phyloP scores from a whole-genome alignment of 1,140 invertebrate species.

The Ephestia elutella region DNA sequence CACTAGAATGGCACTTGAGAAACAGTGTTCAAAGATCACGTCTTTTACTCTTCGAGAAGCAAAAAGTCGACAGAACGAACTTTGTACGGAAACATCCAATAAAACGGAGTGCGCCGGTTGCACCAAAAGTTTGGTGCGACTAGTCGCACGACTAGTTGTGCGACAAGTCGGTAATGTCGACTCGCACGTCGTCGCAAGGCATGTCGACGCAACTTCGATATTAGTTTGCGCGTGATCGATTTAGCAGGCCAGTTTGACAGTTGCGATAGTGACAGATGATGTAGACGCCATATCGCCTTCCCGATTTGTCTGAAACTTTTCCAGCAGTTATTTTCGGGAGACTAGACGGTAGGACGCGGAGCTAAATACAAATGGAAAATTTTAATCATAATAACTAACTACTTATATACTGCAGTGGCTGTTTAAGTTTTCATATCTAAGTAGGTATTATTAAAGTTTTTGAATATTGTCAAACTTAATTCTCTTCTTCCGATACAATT shows the following conservation, averaged over 20 bases:
- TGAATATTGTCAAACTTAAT: too few species aligned
- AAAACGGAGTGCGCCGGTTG: conserved; percentile 41
- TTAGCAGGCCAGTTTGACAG: conserved; percentile 60
- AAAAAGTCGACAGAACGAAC: conserved; percentile 39
- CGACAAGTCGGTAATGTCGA: background rate
- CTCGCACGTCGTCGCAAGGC: conserved; percentile 30
- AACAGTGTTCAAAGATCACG: conserved; percentile 33
- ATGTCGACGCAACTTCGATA: conserved; percentile 61
- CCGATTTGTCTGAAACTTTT: conserved; percentile 61
- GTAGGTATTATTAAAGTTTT: too few species aligned
- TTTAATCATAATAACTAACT: background rate
- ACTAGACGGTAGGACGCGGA: background rate
- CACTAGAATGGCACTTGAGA: conserved; percentile 10
- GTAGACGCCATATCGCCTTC: conserved; percentile 51
- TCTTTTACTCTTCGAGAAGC: conserved; percentile 21
- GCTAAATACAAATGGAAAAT: background rate
- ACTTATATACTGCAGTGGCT: too few species aligned
- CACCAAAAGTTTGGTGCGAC: conserved; percentile 30
- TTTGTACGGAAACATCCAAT: conserved; percentile 58
- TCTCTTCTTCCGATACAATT: too few species aligned
- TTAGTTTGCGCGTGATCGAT: conserved; percentile 69
- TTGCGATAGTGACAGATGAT: conserved; percentile 66
- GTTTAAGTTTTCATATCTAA: too few species aligned
- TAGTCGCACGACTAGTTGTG: conserved; percentile 41
- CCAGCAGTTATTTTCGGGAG: conserved; percentile 27